These are phyloP conservation scores for Rousettus leschenaultii DNA, from an alignment of 2,113 vertebrate genomes.

Conservation along the genomic window DNA sequence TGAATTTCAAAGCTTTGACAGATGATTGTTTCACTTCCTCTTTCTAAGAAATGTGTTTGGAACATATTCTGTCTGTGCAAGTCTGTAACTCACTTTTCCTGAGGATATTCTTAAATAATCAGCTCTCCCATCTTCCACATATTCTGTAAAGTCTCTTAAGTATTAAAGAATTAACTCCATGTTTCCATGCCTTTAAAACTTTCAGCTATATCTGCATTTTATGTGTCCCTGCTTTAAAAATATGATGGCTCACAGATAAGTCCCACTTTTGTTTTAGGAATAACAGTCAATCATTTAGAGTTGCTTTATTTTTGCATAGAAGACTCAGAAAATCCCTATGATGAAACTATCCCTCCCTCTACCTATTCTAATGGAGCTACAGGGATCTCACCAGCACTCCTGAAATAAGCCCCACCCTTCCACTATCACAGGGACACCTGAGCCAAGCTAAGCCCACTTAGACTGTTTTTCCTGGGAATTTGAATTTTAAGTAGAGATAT, in stretches of 20 bases:
- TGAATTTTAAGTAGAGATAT: not conserved
- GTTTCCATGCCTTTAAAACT: not conserved
- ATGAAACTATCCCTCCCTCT: not conserved
- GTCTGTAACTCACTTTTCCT: not conserved
- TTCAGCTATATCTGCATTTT: not conserved
- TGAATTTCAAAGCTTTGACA: not conserved
- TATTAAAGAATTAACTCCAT: not conserved
- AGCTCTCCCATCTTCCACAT: not conserved
- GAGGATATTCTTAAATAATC: not conserved
- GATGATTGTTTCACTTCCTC: not conserved
- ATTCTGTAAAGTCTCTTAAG: not conserved
- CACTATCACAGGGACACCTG: no score
- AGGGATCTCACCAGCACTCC: not conserved
- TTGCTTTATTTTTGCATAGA: not conserved
- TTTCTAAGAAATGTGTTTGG: constrained; percentile 11
- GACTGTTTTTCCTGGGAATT: not conserved
- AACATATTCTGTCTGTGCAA: not conserved
- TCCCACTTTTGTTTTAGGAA: not conserved
- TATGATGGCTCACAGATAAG: not conserved
- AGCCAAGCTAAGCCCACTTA: not conserved
- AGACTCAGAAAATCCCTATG: not conserved
- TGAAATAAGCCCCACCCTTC: not conserved
- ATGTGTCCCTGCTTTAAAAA: not conserved
- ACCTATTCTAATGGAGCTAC: not conserved
- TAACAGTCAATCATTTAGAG: not conserved